Conservation (phyloP, 2,797 vertebrate genomes). For the Anabacerthia variegaticeps region DNA sequence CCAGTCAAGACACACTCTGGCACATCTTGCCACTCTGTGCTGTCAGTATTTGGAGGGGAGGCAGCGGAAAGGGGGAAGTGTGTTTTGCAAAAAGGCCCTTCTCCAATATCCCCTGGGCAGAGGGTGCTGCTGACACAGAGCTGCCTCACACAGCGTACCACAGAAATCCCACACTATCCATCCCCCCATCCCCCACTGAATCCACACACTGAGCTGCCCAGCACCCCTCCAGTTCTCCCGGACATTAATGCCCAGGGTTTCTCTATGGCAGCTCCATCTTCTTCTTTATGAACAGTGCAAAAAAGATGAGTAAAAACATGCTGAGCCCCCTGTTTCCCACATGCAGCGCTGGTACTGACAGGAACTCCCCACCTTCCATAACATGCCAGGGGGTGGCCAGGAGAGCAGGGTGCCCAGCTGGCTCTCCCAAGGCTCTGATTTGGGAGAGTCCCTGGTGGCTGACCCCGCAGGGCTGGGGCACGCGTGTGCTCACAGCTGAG, state of each 20-base stretch:
- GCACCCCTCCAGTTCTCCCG: neutral
- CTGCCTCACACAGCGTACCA: rapidly evolving
- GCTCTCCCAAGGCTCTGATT: neutral
- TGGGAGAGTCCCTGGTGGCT: neutral
- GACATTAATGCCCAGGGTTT: neutral
- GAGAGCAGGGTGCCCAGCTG: neutral
- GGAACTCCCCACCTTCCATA: neutral
- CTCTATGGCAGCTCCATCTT: neutral
- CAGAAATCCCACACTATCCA: neutral
- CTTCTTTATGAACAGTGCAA: neutral
- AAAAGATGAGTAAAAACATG: neutral
- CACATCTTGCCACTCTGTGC: neutral
- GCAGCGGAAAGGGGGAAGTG: neutral
- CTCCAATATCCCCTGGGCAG: neutral
- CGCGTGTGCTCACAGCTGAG: neutral
- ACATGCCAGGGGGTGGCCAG: neutral
- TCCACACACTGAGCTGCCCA: neutral
- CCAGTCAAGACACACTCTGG: conserved; percentile 25
- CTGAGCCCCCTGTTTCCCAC: rapidly evolving
- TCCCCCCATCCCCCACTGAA: neutral
- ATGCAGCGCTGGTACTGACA: neutral
- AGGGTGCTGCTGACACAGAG: neutral
- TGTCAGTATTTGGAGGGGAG: neutral
- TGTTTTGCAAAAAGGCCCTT: neutral
- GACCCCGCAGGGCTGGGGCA: neutral